Evolutionary conservation across 1,140 invertebrate species (phyloP).

Genomic region (Andricus grossulariae): DNA sequence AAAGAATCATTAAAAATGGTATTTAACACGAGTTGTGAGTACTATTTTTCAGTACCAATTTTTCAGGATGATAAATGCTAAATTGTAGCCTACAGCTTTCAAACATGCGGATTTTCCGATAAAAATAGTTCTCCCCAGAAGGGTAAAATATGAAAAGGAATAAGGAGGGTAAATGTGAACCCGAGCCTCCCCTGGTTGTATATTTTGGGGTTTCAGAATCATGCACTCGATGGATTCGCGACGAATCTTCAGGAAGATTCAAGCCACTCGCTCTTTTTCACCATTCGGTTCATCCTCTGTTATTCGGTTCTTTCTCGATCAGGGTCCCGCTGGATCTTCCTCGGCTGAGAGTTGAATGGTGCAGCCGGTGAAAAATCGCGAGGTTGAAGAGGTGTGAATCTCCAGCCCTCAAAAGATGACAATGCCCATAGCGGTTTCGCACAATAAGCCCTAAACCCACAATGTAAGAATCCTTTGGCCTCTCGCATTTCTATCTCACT

Average conservation of each 20-base stretch:
- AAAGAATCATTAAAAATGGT: no score
- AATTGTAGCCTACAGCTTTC: neutral
- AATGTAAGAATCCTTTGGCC: conserved; percentile 56
- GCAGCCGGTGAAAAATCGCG: conserved; percentile 61
- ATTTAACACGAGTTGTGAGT: no score
- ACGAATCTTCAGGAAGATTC: conserved; percentile 18
- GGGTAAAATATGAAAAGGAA: conserved; percentile 16
- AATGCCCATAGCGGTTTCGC: conserved; percentile 63
- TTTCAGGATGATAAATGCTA: no score
- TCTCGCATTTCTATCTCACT: conserved; percentile 32
- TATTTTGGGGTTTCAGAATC: conserved; percentile 19
- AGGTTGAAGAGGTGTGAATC: conserved; percentile 72
- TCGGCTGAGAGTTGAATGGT: neutral
- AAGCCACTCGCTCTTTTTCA: conserved; percentile 19
- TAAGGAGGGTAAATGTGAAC: conserved; percentile 1
- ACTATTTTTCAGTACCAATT: neutral
- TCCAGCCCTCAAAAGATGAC: conserved; percentile 66
- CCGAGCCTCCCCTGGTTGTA: neutral
- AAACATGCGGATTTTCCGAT: no score
- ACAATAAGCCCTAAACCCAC: conserved; percentile 70
- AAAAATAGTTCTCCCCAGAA: neutral
- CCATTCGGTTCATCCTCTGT: conserved; percentile 14
- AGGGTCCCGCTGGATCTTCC: neutral
- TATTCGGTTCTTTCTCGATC: neutral
- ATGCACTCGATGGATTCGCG: conserved; percentile 19